Conservation (phyloP, 2,113 vertebrate species). For the Phrynosoma platyrhinos region DNA sequence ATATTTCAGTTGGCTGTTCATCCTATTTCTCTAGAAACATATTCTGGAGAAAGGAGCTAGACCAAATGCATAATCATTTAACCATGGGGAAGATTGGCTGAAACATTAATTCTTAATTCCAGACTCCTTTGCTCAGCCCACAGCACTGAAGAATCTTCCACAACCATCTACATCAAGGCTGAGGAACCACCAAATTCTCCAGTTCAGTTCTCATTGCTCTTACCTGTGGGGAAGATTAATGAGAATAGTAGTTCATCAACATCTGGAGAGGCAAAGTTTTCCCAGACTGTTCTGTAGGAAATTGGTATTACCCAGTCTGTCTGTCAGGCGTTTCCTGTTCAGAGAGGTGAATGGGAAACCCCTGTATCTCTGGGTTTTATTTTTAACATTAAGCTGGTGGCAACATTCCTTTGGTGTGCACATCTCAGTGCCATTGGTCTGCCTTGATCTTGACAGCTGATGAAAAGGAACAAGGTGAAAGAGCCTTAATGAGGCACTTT, state of each 20-base stretch:
- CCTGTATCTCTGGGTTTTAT: neutral
- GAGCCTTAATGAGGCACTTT: neutral
- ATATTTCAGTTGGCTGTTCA: neutral
- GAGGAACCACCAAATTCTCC: neutral
- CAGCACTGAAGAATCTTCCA: neutral
- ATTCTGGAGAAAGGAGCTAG: neutral
- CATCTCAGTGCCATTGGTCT: neutral
- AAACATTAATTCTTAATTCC: neutral
- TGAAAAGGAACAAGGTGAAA: neutral
- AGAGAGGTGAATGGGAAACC: neutral
- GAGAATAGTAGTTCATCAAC: neutral
- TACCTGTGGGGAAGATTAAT: neutral
- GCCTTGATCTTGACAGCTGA: neutral
- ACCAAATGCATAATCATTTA: neutral
- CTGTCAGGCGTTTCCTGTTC: neutral
- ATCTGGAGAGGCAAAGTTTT: neutral
- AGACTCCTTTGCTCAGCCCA: neutral
- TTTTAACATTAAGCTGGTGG: neutral
- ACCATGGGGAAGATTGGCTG: neutral
- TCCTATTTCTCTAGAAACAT: neutral
- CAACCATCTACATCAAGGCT: neutral
- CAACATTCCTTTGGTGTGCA: neutral
- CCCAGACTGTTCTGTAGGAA: neutral
- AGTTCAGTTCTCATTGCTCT: neutral
- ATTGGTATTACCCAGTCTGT: neutral